Conservation (phyloP, 1,140 invertebrate genomes). For the Oedothorax gibbosus region DNA sequence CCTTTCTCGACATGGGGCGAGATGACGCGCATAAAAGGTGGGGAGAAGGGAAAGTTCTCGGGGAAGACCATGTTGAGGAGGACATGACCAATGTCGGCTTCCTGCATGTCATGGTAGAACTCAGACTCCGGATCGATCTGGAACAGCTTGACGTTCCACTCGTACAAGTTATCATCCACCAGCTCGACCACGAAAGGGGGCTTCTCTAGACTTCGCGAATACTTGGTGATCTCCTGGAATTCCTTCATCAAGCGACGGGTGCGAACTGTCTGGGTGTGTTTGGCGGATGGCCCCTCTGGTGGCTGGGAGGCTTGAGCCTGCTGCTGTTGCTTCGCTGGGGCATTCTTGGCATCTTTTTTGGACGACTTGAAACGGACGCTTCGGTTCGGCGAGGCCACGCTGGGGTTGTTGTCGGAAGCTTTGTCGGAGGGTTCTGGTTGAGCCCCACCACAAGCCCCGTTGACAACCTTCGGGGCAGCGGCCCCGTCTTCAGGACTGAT, state of each 20-base stretch:
- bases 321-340: neutral
- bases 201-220: constrained; percentile 72
- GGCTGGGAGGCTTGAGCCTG: neutral
- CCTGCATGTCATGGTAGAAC: constrained; percentile 78
- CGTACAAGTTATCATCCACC: constrained; percentile 92
- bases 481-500: constrained; percentile 76
- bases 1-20: constrained; percentile 90
- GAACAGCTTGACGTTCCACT: constrained; percentile 91
- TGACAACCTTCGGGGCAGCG: constrained; percentile 70
- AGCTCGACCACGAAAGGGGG: constrained; percentile 87
- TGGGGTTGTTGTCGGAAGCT: constrained; percentile 35
- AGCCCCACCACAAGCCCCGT: constrained; percentile 27
- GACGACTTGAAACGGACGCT: constrained; percentile 58
- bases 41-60: constrained; percentile 93
- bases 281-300: constrained; percentile 30
- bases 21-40: constrained; percentile 94
- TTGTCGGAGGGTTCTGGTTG: constrained; percentile 22
- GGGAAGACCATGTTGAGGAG: constrained; percentile 86
- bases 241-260: constrained; percentile 92
- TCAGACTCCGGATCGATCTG: constrained; percentile 84
- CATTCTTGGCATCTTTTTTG: constrained; percentile 22
- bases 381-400: constrained; percentile 26
- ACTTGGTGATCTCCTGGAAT: constrained; percentile 83
- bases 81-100: constrained; percentile 81
- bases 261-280: constrained; percentile 72